Evolutionary conservation across 2,888 invertebrate genomes (phyloP).

Genomic region (Luffia ferchaultella): DNA sequence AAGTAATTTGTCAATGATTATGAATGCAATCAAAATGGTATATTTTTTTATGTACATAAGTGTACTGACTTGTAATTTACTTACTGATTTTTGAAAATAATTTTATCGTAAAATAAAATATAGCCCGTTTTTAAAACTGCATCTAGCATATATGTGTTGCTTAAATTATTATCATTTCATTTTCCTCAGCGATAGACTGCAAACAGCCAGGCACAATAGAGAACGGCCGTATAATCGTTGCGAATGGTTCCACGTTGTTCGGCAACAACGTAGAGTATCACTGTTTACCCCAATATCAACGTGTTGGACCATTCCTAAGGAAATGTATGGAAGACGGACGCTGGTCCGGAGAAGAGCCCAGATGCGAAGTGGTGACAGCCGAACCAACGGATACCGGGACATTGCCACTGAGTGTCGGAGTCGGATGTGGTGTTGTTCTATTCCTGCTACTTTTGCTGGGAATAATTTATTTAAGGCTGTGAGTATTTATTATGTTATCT

Average conservation of each 20-base stretch:
- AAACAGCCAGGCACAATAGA: conserved; percentile 80
- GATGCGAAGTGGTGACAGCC: conserved; percentile 75
- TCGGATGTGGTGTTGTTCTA: conserved; percentile 83
- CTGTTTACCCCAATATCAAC: conserved; percentile 84
- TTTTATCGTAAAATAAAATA: too few species aligned
- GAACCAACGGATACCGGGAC: conserved; percentile 78
- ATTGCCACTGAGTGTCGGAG: conserved; percentile 82
- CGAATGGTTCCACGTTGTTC: conserved; percentile 84
- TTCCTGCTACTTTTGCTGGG: conserved; percentile 81
- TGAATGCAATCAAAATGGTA: too few species aligned
- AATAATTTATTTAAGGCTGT: conserved; percentile 83
- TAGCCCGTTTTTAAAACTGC: too few species aligned
- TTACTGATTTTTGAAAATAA: too few species aligned
- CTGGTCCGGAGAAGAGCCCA: conserved; percentile 90
- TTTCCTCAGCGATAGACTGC: conserved; percentile 80
- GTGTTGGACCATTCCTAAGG: conserved; percentile 82
- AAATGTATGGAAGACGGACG: conserved; percentile 84
- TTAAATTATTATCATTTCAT: too few species aligned
- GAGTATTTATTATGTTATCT: conserved; percentile 62
- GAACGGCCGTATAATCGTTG: conserved; percentile 86
- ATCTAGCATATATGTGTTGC: too few species aligned
- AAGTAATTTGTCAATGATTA: too few species aligned
- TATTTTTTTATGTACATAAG: too few species aligned
- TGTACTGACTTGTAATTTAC: too few species aligned
- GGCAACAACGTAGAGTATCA: conserved; percentile 90